Evolutionary conservation across 1,140 invertebrate genomes (phyloP), one percentile per base, ranked within the genome.

Genomic region (Sycophaga agraensis): DNA sequence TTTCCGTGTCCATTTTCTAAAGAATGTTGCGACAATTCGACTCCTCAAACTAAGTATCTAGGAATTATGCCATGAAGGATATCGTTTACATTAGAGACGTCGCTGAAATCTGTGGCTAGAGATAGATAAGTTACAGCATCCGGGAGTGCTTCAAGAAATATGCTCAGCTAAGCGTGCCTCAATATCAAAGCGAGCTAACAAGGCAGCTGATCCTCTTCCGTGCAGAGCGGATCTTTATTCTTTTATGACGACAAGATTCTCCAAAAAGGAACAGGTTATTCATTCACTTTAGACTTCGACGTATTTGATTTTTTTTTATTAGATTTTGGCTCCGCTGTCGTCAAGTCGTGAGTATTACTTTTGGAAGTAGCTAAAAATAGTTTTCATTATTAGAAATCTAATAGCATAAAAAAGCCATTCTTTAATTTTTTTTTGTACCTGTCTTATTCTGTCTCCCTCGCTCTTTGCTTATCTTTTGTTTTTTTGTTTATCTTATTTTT

Each of bases 331-430:
- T 46, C 35, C 49, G 42, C 54, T 50, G 54, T 60, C 50, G 11
- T 53, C 43, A 26, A 46, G 42, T n/a, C 31, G 59, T 60, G 50
- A 60, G 59, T 46, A 54, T 62, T 56, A 45, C 51, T 62, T 61
- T 62, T 62, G 59, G 59, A 55, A 45, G 42, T 39, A 9, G 16
- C 53, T 62, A 62, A 40, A 55, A 62, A 62, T 62, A 62, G 51
- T 45, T 46, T 54, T 28, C 59, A 49, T 62, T 62, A 51, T 22
- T 53, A 49, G 43, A 40, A 61, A 46, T 48, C 59, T 51, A 62
- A 62, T 62, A 56, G 59, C 49, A 28, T 16, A 53, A 60, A 19
- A 31, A 3, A 60, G 58, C 22, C 14, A 53, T 45, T 60, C 49
- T 50, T 39, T 51, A 39, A 34, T 51, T 31, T 34, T 59, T n/a